Base-by-base conservation (phyloP, 2,888 invertebrate species). In the Pachydiplax longipennis region DNA sequence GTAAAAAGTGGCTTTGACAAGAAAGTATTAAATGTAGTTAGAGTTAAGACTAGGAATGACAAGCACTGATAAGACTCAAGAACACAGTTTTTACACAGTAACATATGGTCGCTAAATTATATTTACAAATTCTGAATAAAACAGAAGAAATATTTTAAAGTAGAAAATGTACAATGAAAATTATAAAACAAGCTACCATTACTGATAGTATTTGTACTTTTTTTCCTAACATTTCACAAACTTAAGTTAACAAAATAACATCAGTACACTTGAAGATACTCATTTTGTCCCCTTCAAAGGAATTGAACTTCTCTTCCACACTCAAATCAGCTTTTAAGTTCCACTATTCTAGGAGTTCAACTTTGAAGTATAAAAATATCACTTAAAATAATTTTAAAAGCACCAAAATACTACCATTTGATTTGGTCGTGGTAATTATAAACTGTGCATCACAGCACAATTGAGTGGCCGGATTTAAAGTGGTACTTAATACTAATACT, bases 291-390 rank as follows among this genome's bases (percentile, higher is more conserved):
- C 25, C 15, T 15, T 48, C 12, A 22, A 31, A 22, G 2, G 13
- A 31, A 73, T 18, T 31, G 31, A 5, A 44, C 35, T 61, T 87
- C n/a, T 61, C 37, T 35, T 35, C n/a, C 10, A 87, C 61, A n/a
- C 87, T n/a, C 25, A 61, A 12, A n/a, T 61, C n/a, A 22, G 65
- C 31, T 31, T 73, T 31, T 10, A 31, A 73, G 31, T 53, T 73
- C 31, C 25, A 73, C 31, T 73, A 25, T 65, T 40, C 5, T 18
- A 65, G 12, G 5, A 87, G 25, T 61, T 87, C 37, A 87, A 87
- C 58, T 61, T 87, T 53, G 58, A 61, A 37, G 61, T 87, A 87
- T 87, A 65, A 87, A 87, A 87, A 87, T 87, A 87, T 87, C 87
- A 65, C 87, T 61, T 87, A 25, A 83, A 83, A 58, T 15, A 58